phyloP scores from a whole-genome alignment of 2,797 vertebrate species.

The Sebastes flavidus region DNA sequence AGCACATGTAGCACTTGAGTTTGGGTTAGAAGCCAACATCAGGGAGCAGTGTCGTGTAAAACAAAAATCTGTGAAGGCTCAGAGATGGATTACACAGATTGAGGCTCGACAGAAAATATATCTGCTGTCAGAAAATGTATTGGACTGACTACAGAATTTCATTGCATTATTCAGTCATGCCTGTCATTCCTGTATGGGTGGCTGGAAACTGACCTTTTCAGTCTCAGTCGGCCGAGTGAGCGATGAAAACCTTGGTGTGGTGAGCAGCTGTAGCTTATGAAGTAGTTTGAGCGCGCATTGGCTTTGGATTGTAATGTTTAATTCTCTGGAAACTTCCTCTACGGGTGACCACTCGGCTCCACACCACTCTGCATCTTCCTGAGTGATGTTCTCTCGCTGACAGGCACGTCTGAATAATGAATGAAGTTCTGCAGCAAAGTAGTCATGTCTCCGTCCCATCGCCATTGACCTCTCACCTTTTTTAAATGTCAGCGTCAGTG shows the following conservation, averaged over 20 bases:
- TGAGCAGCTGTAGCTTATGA: conserved; percentile 25
- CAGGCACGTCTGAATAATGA: conserved; percentile 77
- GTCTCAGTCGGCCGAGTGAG: conserved; percentile 19
- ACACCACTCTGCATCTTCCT: conserved; percentile 41
- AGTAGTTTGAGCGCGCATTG: neutral
- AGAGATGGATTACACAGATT: conserved; percentile 13
- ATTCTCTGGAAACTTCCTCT: conserved; percentile 60
- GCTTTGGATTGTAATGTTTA: conserved; percentile 30
- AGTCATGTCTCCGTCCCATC: conserved; percentile 39
- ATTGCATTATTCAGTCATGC: conserved; percentile 42
- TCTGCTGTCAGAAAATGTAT: conserved; percentile 30
- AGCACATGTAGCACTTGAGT: conserved; percentile 29
- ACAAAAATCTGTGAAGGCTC: neutral
- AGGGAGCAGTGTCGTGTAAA: neutral
- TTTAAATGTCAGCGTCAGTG: conserved; percentile 57
- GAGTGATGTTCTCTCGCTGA: conserved; percentile 71
- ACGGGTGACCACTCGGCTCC: conserved; percentile 33
- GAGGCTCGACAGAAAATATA: conserved; percentile 13
- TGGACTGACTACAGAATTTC: conserved; percentile 22
- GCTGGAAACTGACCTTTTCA: conserved; percentile 56
- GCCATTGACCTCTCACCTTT: conserved; percentile 68
- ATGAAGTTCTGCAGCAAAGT: conserved; percentile 65
- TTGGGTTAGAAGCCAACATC: conserved; percentile 3
- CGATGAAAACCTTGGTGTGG: conserved; percentile 15
- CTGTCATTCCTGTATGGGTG: conserved; percentile 6